Base-by-base conservation (phyloP, 2,113 vertebrate species). In the Tachycineta bicolor region DNA sequence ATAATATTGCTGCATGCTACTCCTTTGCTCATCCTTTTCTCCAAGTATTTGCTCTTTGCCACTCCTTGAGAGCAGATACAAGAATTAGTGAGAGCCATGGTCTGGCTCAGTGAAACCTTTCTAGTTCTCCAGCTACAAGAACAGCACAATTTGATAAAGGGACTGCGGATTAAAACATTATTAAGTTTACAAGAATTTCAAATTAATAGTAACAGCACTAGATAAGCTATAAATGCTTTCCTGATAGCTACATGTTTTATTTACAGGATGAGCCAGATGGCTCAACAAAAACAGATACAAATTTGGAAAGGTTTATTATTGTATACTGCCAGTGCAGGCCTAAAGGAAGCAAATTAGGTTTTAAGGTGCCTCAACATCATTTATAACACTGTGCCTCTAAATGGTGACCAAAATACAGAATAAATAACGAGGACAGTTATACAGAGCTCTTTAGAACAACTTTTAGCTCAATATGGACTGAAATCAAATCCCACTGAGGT, bases 221-320 rank as follows among this genome's bases (percentile, higher is more conserved):
- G 33, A 64, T 49, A 71, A 52, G 41, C 56, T 80, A 79, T 43
- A 93, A 92, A 80, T 39, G n/a, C 46, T 65, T 80, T 80, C 43
- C 68, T 58, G 39, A 86, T 83, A 52, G 53, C 65, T 86, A 70
- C 37, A 16, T 50, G 31, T 86, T 90, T 92, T 86, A 90, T 88
- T 96, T 85, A 85, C 53, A 60, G 62, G 37, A 64, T 47, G 11
- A 92, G 20, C 79, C 94, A 90, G 83, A 92, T 83, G 71, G 86
- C 82, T 70, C 41, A 80, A 62, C 55, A 88, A 92, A 88, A 86
- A 34, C 19, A 18, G 44, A 77, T 26, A 79, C 11, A 41, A 56
- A 67, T 83, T 81, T 83, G 71, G 55, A 94, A 89, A 77, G 39
- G 39, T 77, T 90, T 86, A 81, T 83, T 83, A 41, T 14, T 41